Evolutionary conservation across 2,888 invertebrate species (phyloP), one percentile per base, ranked within the genome.

Genomic region (Neuroscelio doddi): DNA sequence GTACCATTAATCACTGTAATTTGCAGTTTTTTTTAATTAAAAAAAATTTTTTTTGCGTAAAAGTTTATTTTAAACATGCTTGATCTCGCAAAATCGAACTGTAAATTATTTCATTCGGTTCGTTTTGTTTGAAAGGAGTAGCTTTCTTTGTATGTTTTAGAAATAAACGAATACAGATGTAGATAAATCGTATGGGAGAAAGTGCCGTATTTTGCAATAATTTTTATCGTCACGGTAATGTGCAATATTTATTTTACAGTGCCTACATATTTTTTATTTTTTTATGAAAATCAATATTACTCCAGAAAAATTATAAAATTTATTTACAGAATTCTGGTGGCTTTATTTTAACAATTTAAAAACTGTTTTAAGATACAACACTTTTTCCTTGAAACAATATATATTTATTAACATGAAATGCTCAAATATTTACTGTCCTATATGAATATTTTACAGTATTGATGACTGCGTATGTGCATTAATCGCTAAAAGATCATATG

Each of bases 371-470:
- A 30, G 30, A 30, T 30, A 30, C 3, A 30, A 9, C 51, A 52
- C 52, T 63, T 63, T 63, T 50, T 47, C 56, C 55, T 44, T n/a
- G 14, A 42, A 42, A 39, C 39, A 21, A 50, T 44, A 55, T 53
- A 62, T 62, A 62, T 55, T 46, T 57, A 52, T 50, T 5, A 34
- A 34, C 7, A n/a, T 41, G n/a, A 55, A 62, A 58, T 64, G 64
- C 64, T 64, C 64, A 64, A 64, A 41, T 64, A 51, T 56, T 52
- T 56, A 55, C 53, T 45, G 47, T 63, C 51, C 41, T 51, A 56
- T 15, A 62, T 26, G 42, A 63, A 45, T 56, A 57, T 63, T 57
- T 64, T 52, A 57, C 57, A 64, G 53, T 57, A 64, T 64, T 64
- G 63, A 51, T 56, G 42, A 64, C 56, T 49, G 58, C 50, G 58